Conservation (phyloP, 2,797 vertebrate species). For the Eleutherodactylus coqui region DNA sequence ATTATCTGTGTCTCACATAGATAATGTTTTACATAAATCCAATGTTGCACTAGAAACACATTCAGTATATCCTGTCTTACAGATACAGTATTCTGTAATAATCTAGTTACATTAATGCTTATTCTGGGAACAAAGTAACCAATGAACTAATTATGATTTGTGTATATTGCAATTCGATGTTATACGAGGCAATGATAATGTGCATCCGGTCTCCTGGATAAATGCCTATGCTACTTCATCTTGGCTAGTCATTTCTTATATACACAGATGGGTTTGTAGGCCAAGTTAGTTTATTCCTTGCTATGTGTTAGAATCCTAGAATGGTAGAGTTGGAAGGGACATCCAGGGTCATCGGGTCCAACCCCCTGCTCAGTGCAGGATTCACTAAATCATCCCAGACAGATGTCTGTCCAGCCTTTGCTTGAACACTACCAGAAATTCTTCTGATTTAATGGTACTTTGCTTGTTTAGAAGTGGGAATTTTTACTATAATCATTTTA, state of each 20-base stretch:
- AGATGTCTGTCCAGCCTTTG: too few relatives aligned
- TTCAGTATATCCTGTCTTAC: too few relatives aligned
- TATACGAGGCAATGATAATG: constrained; percentile 2
- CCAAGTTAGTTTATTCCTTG: neutral
- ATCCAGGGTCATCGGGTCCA: too few relatives aligned
- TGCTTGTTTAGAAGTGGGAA: neutral
- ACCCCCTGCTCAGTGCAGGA: too few relatives aligned
- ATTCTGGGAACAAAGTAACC: neutral
- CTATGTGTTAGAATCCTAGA: too few relatives aligned
- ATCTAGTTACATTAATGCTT: neutral
- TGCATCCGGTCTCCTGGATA: constrained; percentile 7
- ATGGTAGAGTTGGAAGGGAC: too few relatives aligned
- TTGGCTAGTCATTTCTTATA: neutral
- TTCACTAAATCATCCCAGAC: too few relatives aligned
- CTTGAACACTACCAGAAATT: too few relatives aligned
- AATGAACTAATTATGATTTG: neutral
- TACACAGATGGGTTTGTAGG: constrained; percentile 19
- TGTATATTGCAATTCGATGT: neutral
- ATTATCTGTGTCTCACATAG: too few relatives aligned
- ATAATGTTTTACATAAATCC: too few relatives aligned
- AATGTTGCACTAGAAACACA: too few relatives aligned
- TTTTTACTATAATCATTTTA: neutral
- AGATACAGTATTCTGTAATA: too few relatives aligned
- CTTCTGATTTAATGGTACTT: neutral
- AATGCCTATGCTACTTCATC: neutral